A percentile compares a stretch with the other conserved stretches of the same genome.
Evolutionary conservation across 2,797 vertebrate species (phyloP).

Genomic region (Synaphobranchus kaupii): DNA sequence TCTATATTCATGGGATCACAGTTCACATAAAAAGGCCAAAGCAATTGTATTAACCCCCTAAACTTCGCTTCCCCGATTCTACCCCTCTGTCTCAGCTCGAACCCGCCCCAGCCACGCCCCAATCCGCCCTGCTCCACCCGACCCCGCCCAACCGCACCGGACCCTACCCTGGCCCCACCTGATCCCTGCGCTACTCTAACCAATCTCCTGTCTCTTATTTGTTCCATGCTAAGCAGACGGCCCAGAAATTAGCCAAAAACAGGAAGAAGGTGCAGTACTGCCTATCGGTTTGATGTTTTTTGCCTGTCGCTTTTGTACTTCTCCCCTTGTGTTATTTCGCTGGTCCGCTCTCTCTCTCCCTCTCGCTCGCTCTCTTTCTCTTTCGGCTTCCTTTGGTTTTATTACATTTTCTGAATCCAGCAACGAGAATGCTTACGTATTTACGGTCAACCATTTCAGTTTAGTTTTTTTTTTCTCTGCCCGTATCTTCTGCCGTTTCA

Average conservation of each 20-base stretch:
- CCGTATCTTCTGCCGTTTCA: conserved; percentile 64
- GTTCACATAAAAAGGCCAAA: neutral
- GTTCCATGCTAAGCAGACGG: conserved; percentile 93
- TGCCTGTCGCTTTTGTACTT: conserved; percentile 60
- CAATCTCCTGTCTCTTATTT: conserved; percentile 88
- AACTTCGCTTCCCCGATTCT: neutral
- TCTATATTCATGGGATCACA: neutral
- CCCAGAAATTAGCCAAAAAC: conserved; percentile 98
- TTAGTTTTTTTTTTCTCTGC: conserved; percentile 46
- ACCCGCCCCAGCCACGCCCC: neutral
- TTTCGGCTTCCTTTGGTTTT: conserved; percentile 52
- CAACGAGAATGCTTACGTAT: conserved; percentile 63
- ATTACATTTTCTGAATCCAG: conserved; percentile 86
- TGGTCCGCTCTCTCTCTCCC: conserved; percentile 32
- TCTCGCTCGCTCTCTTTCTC: conserved; percentile 53
- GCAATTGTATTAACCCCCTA: neutral
- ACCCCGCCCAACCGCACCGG: neutral
- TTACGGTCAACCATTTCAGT: conserved; percentile 60
- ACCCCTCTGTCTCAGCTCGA: neutral
- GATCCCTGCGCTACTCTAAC: conserved; percentile 74
- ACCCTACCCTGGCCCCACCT: neutral
- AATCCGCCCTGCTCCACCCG: neutral
- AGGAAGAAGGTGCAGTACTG: conserved; percentile 97
- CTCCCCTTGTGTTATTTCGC: conserved; percentile 54
- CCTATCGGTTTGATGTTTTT: conserved; percentile 69